Conservation (phyloP, 2,113 vertebrate species). For the Rhagologus leucostigma region DNA sequence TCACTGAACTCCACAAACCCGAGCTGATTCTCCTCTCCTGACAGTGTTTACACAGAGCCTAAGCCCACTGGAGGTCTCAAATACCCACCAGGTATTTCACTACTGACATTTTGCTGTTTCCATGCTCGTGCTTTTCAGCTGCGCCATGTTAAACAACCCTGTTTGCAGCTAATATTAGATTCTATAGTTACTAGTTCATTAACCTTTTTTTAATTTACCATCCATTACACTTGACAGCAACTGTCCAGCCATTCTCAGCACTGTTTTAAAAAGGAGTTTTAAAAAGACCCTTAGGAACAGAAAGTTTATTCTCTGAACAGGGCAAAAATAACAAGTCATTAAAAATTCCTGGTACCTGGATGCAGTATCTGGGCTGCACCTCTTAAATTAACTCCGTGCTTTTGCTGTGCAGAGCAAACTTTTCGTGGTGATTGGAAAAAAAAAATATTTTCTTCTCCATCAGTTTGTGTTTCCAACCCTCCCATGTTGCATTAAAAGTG, state of each 20-base stretch:
- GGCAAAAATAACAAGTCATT: constrained; percentile 34
- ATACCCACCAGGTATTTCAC: constrained; percentile 40
- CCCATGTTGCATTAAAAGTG: neutral
- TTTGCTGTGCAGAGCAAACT: neutral
- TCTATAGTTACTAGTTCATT: constrained; percentile 31
- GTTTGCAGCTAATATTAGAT: constrained; percentile 16
- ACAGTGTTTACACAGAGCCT: constrained; percentile 35
- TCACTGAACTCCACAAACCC: constrained; percentile 41
- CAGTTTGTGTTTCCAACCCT: neutral
- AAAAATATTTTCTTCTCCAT: neutral
- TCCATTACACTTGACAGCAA: constrained; percentile 14
- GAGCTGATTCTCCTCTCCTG: neutral
- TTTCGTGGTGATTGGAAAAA: constrained; percentile 17
- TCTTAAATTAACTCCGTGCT: neutral
- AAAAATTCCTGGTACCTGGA: constrained; percentile 35
- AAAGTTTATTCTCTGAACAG: constrained; percentile 4
- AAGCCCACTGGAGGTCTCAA: constrained; percentile 27
- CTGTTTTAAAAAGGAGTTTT: neutral
- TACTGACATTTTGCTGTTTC: constrained; percentile 45
- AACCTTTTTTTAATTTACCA: constrained; percentile 36
- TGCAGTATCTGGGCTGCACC: constrained; percentile 15
- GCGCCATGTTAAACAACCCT: neutral
- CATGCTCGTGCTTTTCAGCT: neutral
- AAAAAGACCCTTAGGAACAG: neutral
- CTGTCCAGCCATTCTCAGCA: constrained; percentile 16